Evolutionary conservation across 1,140 invertebrate genomes (phyloP).

Genomic region (Camponotus floridanus): DNA sequence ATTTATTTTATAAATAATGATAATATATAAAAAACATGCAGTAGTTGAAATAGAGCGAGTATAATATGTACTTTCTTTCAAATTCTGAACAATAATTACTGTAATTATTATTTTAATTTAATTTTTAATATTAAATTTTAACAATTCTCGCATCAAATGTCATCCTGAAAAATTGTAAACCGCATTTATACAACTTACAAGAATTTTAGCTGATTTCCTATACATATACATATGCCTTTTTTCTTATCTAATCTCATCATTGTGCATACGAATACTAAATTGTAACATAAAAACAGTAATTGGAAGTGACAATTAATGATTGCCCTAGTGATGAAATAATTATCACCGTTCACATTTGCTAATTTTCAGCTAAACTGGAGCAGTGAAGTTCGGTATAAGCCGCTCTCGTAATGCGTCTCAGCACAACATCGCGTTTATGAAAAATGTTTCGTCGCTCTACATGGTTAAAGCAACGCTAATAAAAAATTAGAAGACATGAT

Average conservation of each 20-base stretch:
- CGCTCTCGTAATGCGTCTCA: slow-evolving; percentile 71
- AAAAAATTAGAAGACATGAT: slow-evolving; percentile 77
- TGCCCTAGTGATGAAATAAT: slow-evolving; percentile 18
- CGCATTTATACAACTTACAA: slow-evolving; percentile 20
- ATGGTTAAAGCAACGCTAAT: slow-evolving; percentile 84
- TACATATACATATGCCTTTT: background rate
- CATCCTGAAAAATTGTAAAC: slow-evolving; percentile 21
- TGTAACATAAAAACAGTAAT: slow-evolving; percentile 28
- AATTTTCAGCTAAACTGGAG: slow-evolving; percentile 85
- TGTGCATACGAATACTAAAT: slow-evolving; percentile 9
- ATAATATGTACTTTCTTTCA: background rate
- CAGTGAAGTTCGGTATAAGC: slow-evolving; percentile 78
- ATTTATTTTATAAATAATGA: slow-evolving; percentile 32
- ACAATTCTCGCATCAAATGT: background rate
- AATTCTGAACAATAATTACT: background rate
- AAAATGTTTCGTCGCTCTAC: slow-evolving; percentile 85
- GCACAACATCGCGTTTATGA: slow-evolving; percentile 76
- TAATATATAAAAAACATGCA: slow-evolving; percentile 19
- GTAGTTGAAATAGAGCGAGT: slow-evolving; percentile 9
- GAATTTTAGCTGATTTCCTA: slow-evolving; percentile 18
- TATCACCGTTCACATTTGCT: slow-evolving; percentile 64
- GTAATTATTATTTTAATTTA: slow-evolving; percentile 19
- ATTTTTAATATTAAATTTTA: slow-evolving; percentile 25
- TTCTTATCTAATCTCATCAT: slow-evolving; percentile 14
- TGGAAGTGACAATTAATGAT: slow-evolving; percentile 17